Conservation (phyloP, 2,797 vertebrate genomes). For the Anniella stebbinsi region DNA sequence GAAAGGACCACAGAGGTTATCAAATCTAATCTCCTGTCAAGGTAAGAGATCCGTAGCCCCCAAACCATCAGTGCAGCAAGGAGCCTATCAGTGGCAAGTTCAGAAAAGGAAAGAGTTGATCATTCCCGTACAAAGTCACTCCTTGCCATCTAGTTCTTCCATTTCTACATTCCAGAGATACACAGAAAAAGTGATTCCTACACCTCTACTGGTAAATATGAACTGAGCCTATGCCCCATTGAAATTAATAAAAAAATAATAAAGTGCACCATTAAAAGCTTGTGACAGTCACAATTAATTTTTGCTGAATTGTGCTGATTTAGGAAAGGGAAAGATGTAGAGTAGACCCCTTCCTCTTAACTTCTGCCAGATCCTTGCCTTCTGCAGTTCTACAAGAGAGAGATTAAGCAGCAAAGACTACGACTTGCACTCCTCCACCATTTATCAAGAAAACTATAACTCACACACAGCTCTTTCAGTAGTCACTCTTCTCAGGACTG, state of each 20-base stretch:
- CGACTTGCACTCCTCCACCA: not conserved
- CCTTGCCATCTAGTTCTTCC: not conserved
- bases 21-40: not conserved
- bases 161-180: not conserved
- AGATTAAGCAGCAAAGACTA: not conserved
- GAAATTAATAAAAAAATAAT: not conserved
- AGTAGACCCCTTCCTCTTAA: not conserved
- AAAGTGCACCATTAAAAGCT: not conserved
- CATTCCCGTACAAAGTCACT: not conserved
- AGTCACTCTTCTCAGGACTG: not conserved
- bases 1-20: not conserved
- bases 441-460: not conserved
- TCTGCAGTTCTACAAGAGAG: not conserved
- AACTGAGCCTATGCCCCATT: not conserved
- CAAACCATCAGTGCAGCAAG: not conserved
- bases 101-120: too few species aligned
- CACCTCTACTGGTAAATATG: not conserved
- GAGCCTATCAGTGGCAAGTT: not conserved
- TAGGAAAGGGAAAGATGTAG: not conserved
- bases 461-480: not conserved
- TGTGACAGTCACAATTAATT: not conserved
- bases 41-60: not conserved
- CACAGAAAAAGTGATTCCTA: not conserved
- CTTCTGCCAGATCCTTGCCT: not conserved
- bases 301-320: not conserved